These are phyloP conservation scores for Archips crataeganus DNA, from an alignment of 2,888 invertebrate species.

Conservation along the genomic window DNA sequence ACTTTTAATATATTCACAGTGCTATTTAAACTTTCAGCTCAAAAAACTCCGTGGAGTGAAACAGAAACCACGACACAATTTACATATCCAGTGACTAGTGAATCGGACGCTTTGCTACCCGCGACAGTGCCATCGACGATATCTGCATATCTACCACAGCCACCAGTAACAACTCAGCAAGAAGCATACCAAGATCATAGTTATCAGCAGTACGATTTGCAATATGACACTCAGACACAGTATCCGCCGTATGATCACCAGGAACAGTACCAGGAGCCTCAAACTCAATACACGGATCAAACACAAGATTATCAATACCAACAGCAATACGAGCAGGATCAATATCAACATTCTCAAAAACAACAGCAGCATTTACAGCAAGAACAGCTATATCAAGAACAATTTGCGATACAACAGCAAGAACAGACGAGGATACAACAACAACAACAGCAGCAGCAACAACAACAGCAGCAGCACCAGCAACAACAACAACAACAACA, in stretches of 20 bases:
- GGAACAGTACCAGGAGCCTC: slow-evolving; percentile 49
- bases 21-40: slow-evolving; percentile 76
- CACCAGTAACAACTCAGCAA: slow-evolving; percentile 66
- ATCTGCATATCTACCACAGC: slow-evolving; percentile 69
- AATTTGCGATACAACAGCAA: slow-evolving; percentile 55
- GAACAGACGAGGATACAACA: slow-evolving; percentile 54
- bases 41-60: slow-evolving; percentile 78
- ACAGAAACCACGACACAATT: slow-evolving; percentile 69
- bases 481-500: slow-evolving; percentile 66
- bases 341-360: slow-evolving; percentile 50
- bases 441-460: slow-evolving; percentile 60
- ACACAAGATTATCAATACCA: slow-evolving; percentile 53
- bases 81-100: slow-evolving; percentile 71
- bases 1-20: slow-evolving; percentile 61
- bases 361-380: slow-evolving; percentile 51
- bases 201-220: slow-evolving; percentile 64
- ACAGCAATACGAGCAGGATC: slow-evolving; percentile 48
- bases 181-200: slow-evolving; percentile 62
- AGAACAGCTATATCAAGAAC: slow-evolving; percentile 56
- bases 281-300: slow-evolving; percentile 51
- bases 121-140: slow-evolving; percentile 69
- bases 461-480: slow-evolving; percentile 56
- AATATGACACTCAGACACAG: slow-evolving; percentile 56
- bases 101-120: slow-evolving; percentile 65
- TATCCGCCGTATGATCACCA: slow-evolving; percentile 51